Evolutionary conservation across 2,113 vertebrate genomes (phyloP).

Genomic region (Microtus richardsoni): DNA sequence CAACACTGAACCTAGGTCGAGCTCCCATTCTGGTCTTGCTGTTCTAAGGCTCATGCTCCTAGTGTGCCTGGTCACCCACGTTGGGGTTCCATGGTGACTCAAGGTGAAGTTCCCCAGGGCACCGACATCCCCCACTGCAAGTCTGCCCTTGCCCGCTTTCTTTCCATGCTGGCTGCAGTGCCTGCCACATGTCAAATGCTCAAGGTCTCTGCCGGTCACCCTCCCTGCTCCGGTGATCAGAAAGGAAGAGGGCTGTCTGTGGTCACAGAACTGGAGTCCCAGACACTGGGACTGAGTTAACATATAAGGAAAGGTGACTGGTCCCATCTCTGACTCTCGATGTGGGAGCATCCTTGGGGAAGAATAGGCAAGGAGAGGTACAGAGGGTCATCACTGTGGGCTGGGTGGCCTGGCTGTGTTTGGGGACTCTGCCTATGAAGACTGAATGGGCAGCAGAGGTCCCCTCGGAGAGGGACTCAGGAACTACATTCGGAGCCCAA

Average conservation of each 20-base stretch:
- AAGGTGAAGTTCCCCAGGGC: too few species aligned
- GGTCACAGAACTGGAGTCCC: background rate
- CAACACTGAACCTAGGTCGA: background rate
- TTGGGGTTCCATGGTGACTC: background rate
- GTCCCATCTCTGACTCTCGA: rapidly evolving
- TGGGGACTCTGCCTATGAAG: background rate
- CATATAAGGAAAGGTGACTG: rapidly evolving
- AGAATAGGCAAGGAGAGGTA: background rate
- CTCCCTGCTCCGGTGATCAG: background rate
- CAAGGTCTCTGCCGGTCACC: rapidly evolving
- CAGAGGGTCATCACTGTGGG: background rate
- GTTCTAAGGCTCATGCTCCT: background rate
- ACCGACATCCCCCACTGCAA: rapidly evolving
- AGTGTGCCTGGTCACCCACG: background rate
- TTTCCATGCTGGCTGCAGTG: background rate
- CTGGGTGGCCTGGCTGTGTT: background rate
- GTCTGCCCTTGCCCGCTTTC: background rate
- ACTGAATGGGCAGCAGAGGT: background rate
- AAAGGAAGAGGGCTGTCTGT: background rate
- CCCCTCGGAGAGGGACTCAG: background rate
- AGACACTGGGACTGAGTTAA: rapidly evolving
- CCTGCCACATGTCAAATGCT: background rate
- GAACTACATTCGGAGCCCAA: background rate
- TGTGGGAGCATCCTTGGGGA: too few species aligned
- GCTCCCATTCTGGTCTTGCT: background rate